Percentiles rank a stretch among this genome's conserved stretches.
phyloP scores from a whole-genome alignment of 2,797 vertebrate genomes.

The Spinibarbus caldwelli region DNA sequence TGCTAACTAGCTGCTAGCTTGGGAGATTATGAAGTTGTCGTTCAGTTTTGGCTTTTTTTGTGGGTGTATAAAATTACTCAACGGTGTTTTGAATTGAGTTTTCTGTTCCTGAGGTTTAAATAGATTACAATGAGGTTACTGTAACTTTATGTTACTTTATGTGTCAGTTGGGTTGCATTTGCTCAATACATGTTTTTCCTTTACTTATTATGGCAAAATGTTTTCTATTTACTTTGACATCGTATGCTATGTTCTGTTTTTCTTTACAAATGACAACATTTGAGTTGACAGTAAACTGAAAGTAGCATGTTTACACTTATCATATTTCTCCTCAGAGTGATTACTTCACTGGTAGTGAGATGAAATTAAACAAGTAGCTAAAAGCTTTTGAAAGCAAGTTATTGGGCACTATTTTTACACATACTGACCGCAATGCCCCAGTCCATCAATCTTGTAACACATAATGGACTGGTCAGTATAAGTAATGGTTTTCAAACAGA shows the following conservation, averaged over 20 bases:
- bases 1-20: constrained; percentile 15
- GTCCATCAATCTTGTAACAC: not conserved
- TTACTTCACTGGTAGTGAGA: not conserved
- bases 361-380: not conserved
- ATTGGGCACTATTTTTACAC: not conserved
- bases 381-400: constrained; percentile 16
- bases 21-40: not conserved
- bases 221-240: not conserved
- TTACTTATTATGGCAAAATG: not conserved
- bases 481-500: not conserved
- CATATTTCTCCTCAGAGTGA: not conserved
- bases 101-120: not conserved
- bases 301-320: not conserved
- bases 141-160: not conserved
- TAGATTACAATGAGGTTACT: not conserved
- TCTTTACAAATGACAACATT: not conserved
- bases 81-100: not conserved
- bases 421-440: not conserved
- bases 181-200: not conserved
- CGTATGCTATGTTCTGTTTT: not conserved
- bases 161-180: not conserved
- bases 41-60: not conserved
- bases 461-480: not conserved
- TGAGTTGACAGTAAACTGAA: not conserved
- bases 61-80: not conserved